Conservation (phyloP, 2,113 vertebrate species). For the Equus przewalskii region DNA sequence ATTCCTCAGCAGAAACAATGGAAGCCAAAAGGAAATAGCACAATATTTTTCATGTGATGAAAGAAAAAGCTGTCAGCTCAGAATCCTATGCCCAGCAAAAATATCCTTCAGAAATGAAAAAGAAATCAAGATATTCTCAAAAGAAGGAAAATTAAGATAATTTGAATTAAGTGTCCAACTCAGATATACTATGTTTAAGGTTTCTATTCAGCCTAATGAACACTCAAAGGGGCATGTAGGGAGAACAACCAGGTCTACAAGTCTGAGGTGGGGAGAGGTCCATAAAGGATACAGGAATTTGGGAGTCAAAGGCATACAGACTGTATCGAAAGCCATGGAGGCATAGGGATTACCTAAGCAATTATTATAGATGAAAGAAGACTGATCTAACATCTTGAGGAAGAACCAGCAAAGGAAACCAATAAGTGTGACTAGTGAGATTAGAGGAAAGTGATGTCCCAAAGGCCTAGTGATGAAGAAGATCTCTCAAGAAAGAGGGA, state of each 20-base stretch:
- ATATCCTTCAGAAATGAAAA: not conserved
- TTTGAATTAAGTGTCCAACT: not conserved
- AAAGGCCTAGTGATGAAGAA: not conserved
- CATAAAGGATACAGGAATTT: not conserved
- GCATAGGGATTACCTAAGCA: not conserved
- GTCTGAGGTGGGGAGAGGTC: not conserved
- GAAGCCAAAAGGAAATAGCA: not conserved
- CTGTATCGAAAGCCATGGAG: not conserved
- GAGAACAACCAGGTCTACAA: not conserved
- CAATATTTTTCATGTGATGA: not conserved
- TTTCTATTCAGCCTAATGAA: not conserved
- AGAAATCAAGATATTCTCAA: constrained; percentile 9
- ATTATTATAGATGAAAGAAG: not conserved
- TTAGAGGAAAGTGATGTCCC: not conserved
- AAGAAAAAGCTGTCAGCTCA: not conserved
- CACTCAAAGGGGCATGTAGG: not conserved
- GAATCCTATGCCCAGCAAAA: not conserved
- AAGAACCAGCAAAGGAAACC: not conserved
- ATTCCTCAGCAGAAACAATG: not conserved
- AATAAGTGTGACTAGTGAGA: not conserved
- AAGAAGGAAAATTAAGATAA: not conserved
- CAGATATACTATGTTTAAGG: not conserved
- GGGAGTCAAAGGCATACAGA: not conserved
- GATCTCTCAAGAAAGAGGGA: not conserved
- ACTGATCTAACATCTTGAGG: not conserved